Percentiles rank a stretch among this genome's conserved stretches.
phyloP scores from a whole-genome alignment of 2,797 vertebrate genomes.

The Sylvia borin region DNA sequence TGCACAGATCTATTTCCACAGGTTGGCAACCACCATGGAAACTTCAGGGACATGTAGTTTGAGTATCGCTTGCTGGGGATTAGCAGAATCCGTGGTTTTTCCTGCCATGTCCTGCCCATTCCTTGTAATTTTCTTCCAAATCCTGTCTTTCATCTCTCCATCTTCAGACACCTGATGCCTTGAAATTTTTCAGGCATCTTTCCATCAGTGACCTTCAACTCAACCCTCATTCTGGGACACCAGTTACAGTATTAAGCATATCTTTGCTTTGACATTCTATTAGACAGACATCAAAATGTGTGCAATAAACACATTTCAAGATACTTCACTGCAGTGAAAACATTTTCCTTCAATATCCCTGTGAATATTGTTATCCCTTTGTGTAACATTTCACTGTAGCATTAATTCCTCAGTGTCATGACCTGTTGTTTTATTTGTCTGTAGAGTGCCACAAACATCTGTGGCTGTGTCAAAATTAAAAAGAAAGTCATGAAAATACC shows the following conservation, averaged over 20 bases:
- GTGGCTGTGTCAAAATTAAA: not conserved
- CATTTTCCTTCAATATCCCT: not conserved
- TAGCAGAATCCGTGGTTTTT: not conserved
- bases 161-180: not conserved
- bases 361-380: not conserved
- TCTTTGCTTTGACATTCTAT: not conserved
- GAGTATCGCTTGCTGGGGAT: not conserved
- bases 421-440: not conserved
- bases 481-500: not conserved
- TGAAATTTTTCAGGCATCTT: not conserved
- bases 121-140: not conserved
- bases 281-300: not conserved
- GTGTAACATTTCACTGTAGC: not conserved
- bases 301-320: constrained; percentile 12
- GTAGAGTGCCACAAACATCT: not conserved
- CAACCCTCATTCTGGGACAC: not conserved
- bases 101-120: not conserved
- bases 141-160: not conserved
- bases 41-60: not conserved
- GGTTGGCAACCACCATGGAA: not conserved
- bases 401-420: not conserved
- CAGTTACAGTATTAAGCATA: not conserved
- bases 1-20: not conserved
- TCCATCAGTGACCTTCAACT: not conserved
- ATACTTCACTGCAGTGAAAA: not conserved